Conservation (phyloP, 2,888 invertebrate species). For the Latrodectus elegans region DNA sequence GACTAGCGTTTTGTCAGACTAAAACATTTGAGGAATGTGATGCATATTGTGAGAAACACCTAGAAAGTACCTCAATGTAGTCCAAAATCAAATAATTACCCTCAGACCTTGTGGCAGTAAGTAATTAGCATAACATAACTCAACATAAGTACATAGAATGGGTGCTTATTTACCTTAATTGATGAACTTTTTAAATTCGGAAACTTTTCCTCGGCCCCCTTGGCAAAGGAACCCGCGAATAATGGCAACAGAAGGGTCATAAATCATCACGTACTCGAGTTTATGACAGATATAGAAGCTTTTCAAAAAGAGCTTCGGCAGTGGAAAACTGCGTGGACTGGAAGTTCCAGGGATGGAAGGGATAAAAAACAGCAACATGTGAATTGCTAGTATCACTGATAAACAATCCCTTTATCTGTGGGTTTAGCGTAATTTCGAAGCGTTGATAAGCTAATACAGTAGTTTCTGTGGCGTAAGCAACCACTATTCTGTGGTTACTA, state of each 20-base stretch:
- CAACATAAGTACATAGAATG: no score
- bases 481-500: conserved; percentile 32
- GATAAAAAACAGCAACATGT: no score
- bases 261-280: conserved; percentile 62
- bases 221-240: conserved; percentile 38
- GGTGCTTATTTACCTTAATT: not conserved
- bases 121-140: no score
- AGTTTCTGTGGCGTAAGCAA: conserved; percentile 42
- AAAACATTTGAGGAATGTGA: no score
- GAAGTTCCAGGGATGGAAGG: not conserved
- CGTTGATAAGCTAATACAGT: conserved; percentile 62
- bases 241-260: conserved; percentile 42
- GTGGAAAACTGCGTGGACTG: not conserved
- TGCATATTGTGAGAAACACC: no score
- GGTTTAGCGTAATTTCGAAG: conserved; percentile 18
- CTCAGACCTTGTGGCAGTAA: no score
- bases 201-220: conserved; percentile 3
- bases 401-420: conserved; percentile 58
- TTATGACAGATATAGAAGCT: conserved; percentile 61
- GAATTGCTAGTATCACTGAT: conserved; percentile 16
- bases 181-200: not conserved
- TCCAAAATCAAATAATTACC: no score
- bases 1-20: no score
- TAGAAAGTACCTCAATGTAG: no score
- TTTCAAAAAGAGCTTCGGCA: conserved; percentile 56